Conservation (phyloP, 2,797 vertebrate genomes). For the Tenualosa ilisha region DNA sequence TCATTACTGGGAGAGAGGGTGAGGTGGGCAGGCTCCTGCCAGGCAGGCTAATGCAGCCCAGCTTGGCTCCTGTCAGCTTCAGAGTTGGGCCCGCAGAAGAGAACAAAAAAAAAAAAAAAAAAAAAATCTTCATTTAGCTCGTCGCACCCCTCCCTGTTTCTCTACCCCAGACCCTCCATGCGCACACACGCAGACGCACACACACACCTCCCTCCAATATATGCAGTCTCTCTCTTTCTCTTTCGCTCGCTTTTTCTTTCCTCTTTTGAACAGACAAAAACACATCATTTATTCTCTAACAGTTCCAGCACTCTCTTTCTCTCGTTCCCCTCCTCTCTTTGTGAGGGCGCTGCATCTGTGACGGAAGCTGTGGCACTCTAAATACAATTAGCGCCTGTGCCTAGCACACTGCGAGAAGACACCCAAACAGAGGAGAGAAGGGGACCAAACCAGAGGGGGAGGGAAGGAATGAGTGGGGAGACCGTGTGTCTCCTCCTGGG, state of each 20-base stretch:
- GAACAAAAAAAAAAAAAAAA: background rate
- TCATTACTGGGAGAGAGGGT: conserved; percentile 69
- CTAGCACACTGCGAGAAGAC: conserved; percentile 28
- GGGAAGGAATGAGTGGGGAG: background rate
- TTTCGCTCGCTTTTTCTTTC: background rate
- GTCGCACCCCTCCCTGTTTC: conserved; percentile 42
- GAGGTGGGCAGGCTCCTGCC: conserved; percentile 70
- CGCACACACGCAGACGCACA: background rate
- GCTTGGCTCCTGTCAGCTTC: conserved; percentile 79
- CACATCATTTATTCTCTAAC: conserved; percentile 23
- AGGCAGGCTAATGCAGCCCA: conserved; percentile 81
- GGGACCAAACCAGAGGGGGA: background rate
- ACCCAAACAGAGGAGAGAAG: background rate
- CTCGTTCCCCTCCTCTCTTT: conserved; percentile 29
- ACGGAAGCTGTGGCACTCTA: conserved; percentile 36
- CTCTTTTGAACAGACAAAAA: conserved; percentile 17
- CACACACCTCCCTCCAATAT: background rate
- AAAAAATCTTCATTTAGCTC: conserved; percentile 76
- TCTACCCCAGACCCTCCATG: background rate
- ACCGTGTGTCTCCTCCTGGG: background rate
- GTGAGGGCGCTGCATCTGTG: conserved; percentile 38
- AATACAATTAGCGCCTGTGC: conserved; percentile 48
- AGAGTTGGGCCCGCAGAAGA: conserved; percentile 42
- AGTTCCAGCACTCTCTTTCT: conserved; percentile 13
- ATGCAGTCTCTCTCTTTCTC: conserved; percentile 24